These are phyloP conservation scores for Pelecanoides urinatrix DNA, from an alignment of 2,113 vertebrate genomes.

Conservation along the genomic window DNA sequence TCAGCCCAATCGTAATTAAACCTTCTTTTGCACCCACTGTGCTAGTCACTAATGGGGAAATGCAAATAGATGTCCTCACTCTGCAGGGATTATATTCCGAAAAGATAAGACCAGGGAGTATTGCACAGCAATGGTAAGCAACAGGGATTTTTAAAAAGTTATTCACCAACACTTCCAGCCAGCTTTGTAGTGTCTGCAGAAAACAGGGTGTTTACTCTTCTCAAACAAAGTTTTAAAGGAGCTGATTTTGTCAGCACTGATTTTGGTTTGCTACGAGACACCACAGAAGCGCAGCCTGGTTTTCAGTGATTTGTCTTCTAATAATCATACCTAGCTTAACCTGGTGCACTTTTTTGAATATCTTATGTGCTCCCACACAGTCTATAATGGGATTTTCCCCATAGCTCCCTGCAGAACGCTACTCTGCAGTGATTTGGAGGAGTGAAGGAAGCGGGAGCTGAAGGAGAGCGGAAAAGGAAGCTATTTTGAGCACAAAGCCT, in stretches of 20 bases:
- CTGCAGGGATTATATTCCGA: neutral
- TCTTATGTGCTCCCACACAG: slow-evolving; percentile 18
- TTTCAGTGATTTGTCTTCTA: slow-evolving; percentile 15
- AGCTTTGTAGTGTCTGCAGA: neutral
- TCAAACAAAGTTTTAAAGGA: neutral
- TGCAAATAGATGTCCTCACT: neutral
- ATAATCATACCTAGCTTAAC: slow-evolving; percentile 22
- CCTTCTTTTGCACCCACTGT: neutral
- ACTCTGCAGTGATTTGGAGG: slow-evolving; percentile 2
- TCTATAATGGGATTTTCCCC: slow-evolving; percentile 44
- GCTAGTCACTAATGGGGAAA: neutral
- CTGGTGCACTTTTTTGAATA: slow-evolving; percentile 3
- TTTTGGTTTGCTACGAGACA: neutral
- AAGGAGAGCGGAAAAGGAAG: slow-evolving; percentile 24
- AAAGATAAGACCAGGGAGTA: neutral
- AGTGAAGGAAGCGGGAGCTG: neutral
- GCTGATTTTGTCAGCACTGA: neutral
- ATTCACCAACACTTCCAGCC: neutral
- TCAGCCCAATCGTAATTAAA: neutral
- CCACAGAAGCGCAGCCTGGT: accelerated
- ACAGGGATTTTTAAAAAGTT: neutral
- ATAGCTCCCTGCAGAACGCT: neutral
- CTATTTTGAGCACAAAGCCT: slow-evolving; percentile 59
- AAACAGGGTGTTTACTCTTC: neutral
- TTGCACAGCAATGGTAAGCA: neutral